Base-by-base conservation (phyloP, 2,888 invertebrate species). In the Meiosimyza decipiens region DNA sequence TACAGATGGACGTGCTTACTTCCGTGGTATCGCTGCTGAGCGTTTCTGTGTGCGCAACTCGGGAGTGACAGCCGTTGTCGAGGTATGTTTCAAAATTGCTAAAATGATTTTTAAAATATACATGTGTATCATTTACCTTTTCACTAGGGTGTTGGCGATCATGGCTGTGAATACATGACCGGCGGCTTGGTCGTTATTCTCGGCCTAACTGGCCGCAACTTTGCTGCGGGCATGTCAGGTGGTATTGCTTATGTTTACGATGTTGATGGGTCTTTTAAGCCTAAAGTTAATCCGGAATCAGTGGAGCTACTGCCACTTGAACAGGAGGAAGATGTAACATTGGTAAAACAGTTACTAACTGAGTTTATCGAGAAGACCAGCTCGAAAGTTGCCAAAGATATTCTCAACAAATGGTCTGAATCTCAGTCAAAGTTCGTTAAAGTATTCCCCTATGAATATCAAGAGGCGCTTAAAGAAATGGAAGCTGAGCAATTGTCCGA, bases 121-220 rank as follows among this genome's bases (percentile, higher is more conserved):
- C 16, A 40, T n/a, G 50, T 18, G 65, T 15, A 28, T 12, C 13
- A 60, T 64, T 12, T 28, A 47, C 18, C 12, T 16, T 16, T n/a
- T 63, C 16, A 40, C 11, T 76, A 90, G 89, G 98, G 98, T 70
- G 98, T 97, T 73, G 99, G 99, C 55, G 99, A 99, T 89, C 99
- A 99, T 88, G 99, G 98, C 73, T 99, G 99, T 89, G 99, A 99
- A 89, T 99, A 99, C 88, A 99, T 99, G 99, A 99, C 99, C 64
- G 98, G 97, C 15, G 98, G 98, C 73, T 88, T 91, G 73, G 94
- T 95, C 75, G 90, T 99, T 67, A 94, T 99, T 82, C 91, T 99
- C 16, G 98, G 98, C 1, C 90, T 95, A 74, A 98, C 98, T 9
- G 99, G 99, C 1, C 89, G 99, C 76, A 99, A 99, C 89, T 99